phyloP scores from a whole-genome alignment of 2,797 vertebrate species.

The Psittacula derbiana region DNA sequence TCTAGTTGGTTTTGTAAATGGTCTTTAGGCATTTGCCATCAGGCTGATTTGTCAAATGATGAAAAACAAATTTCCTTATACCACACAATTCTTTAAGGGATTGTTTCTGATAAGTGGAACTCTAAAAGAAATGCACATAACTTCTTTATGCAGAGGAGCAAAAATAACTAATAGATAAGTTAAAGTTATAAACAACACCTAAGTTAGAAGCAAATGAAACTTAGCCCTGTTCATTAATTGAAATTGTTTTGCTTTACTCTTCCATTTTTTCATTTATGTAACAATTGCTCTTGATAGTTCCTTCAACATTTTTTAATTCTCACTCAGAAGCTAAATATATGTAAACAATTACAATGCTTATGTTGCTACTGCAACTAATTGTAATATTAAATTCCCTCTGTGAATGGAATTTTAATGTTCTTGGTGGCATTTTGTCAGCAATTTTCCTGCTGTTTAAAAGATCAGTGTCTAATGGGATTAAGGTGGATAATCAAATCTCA shows the following conservation, averaged over 20 bases:
- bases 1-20: accelerated
- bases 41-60: background rate
- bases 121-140: background rate
- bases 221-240: background rate
- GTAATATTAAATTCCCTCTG: constrained; percentile 59
- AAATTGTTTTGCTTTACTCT: background rate
- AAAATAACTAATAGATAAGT: background rate
- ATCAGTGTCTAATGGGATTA: constrained; percentile 78
- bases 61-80: background rate
- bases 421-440: constrained; percentile 70
- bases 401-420: constrained; percentile 60
- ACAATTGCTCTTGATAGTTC: background rate
- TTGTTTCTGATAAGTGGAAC: background rate
- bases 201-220: background rate
- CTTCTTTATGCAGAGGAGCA: background rate
- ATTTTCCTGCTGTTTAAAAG: constrained; percentile 73
- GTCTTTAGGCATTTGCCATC: accelerated
- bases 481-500: constrained; percentile 76
- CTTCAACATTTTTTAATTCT: constrained; percentile 35
- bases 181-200: background rate
- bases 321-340: constrained; percentile 52
- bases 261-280: background rate
- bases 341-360: constrained; percentile 51
- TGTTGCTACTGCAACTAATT: constrained; percentile 58
- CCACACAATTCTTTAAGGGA: background rate